Percentiles rank a stretch among this genome's conserved stretches.
Evolutionary conservation across 2,888 invertebrate species (phyloP).

Genomic region (Noctua janthina): DNA sequence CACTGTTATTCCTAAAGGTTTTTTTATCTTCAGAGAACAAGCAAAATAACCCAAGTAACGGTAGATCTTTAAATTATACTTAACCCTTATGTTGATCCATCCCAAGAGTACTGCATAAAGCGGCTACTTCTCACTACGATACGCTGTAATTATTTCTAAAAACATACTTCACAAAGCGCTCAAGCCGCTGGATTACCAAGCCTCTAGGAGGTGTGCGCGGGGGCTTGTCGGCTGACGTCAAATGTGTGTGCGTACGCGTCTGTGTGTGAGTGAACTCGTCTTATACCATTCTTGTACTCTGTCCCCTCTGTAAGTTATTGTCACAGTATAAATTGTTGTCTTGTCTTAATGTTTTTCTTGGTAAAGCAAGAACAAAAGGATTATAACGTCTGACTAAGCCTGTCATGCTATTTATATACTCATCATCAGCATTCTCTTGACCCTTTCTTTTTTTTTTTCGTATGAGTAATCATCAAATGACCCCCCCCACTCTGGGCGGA

Average conservation of each 20-base stretch:
- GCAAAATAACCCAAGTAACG: not conserved
- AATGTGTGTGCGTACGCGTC: constrained; percentile 8
- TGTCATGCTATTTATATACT: no score
- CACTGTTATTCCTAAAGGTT: not conserved
- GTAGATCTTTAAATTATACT: not conserved
- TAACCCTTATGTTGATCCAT: not conserved
- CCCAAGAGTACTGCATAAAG: not conserved
- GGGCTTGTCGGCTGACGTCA: constrained; percentile 70
- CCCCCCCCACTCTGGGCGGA: no score
- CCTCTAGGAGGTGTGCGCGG: constrained; percentile 68
- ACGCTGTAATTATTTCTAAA: not conserved
- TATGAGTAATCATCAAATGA: no score
- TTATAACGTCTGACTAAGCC: not conserved
- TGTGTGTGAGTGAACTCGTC: constrained; percentile 5
- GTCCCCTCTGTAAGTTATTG: not conserved
- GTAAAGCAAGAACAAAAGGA: not conserved
- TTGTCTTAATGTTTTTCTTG: not conserved
- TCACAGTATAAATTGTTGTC: not conserved
- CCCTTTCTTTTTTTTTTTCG: no score
- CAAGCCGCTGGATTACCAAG: constrained; percentile 50
- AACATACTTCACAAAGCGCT: constrained; percentile 50
- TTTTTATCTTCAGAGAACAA: not conserved
- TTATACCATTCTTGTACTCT: not conserved
- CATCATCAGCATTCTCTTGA: no score
- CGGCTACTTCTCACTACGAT: no score